Base-by-base conservation (phyloP, 2,113 vertebrate genomes). In the Calidris pugnax region DNA sequence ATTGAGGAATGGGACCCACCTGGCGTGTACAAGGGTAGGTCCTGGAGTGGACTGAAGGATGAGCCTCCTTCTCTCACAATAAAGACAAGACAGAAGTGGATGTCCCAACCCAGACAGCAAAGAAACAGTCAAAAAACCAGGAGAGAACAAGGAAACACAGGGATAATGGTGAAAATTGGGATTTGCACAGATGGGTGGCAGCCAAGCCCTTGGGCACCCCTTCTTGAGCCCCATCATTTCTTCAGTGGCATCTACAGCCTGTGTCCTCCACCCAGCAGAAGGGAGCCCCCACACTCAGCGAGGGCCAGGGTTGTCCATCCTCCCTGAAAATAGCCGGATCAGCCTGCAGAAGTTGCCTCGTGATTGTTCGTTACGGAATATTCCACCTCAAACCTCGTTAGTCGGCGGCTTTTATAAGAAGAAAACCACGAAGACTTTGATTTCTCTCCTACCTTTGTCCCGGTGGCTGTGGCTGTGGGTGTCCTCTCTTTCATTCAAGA, bases 21-120 rank as follows among this genome's bases (percentile, higher is more conserved):
- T 62, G 64, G 8, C 0, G 0, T 30, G n/a, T 57, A 18, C 45
- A 56, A n/a, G 22, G 1, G 1, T 19, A 28, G 21, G 12, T 27
- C 50, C 14, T 60, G 71, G 80, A 14, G 12, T 4, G 53, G 24
- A 13, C 57, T 86, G 37, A 45, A 43, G 86, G 69, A 80, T 37
- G 32, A 63, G 16, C 30, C 16, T 17, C 21, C n/a, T 78, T n/a
- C 33, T 81, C 35, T 60, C 56, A 26, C 19, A 60, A 16, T 4
- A 32, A 77, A 66, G 59, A 39, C 13, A 27, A 51, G 50, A 35
- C 71, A 47, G 51, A 72, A 45, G 33, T n/a, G 60, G 5, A 23
- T 41, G 33, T 12, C 30, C 48, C 48, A 56, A 51, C 7, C n/a
- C 16, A 51, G 64, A 15, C 24, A 8, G n/a, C 0, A 7, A 51